Percentiles rank a stretch among this genome's conserved stretches.
Conservation (phyloP, 2,113 vertebrate species). For the Bothrops jararaca region DNA sequence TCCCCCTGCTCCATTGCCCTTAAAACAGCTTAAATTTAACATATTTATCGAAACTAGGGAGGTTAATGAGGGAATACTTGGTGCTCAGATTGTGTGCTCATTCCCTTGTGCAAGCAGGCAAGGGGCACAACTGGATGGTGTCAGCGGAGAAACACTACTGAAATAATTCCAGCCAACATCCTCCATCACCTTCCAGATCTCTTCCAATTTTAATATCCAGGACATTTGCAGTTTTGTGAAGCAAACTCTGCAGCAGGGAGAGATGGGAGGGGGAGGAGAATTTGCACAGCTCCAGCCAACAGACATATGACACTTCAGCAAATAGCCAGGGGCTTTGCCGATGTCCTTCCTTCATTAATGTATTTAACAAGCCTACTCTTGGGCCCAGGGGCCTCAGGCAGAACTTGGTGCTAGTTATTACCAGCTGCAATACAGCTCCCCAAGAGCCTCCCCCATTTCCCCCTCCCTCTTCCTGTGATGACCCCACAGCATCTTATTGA, state of each 20-base stretch:
- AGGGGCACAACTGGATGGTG: too few relatives aligned
- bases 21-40: neutral
- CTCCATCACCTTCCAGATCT: neutral
- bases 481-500: neutral
- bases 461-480: neutral
- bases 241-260: neutral
- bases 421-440: conserved; percentile 46
- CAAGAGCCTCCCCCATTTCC: neutral
- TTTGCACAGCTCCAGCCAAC: conserved; percentile 15
- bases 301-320: conserved; percentile 20
- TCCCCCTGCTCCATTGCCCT: neutral
- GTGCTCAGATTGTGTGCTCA: neutral
- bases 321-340: conserved; percentile 58
- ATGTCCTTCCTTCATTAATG: conserved; percentile 56
- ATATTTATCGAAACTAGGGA: neutral
- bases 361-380: conserved; percentile 52
- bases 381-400: conserved; percentile 47
- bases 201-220: neutral
- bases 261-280: neutral
- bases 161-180: neutral
- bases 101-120: neutral
- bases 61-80: neutral
- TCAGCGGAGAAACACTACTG: neutral
- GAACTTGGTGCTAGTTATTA: conserved; percentile 47
- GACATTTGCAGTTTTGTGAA: neutral